phyloP scores from a whole-genome alignment of 2,888 invertebrate species.

The Slavum lentiscoides region DNA sequence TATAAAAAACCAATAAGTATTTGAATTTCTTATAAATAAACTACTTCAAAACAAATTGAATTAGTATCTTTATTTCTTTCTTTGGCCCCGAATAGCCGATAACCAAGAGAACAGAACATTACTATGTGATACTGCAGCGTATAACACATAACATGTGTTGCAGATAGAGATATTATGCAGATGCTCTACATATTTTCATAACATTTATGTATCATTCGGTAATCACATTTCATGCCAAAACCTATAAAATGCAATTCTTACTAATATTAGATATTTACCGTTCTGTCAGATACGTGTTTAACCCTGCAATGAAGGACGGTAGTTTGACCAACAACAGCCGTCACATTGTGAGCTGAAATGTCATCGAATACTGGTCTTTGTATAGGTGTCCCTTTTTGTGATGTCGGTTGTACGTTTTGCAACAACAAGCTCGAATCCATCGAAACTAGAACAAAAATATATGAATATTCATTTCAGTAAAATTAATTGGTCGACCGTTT shows the following conservation, averaged over 20 bases:
- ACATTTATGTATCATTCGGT: too few species aligned
- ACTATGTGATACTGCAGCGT: too few species aligned
- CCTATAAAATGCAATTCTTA: not conserved
- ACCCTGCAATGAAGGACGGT: slow-evolving; percentile 80
- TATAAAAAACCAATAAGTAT: too few species aligned
- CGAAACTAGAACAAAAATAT: slow-evolving; percentile 34
- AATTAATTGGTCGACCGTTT: too few species aligned
- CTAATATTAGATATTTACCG: slow-evolving; percentile 65
- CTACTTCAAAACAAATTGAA: too few species aligned
- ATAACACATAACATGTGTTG: too few species aligned
- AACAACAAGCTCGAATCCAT: slow-evolving; percentile 20
- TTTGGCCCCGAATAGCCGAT: too few species aligned
- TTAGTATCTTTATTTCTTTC: too few species aligned
- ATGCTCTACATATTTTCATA: too few species aligned
- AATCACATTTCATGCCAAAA: not conserved
- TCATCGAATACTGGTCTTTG: slow-evolving; percentile 79
- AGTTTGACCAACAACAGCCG: slow-evolving; percentile 81
- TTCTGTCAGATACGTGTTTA: slow-evolving; percentile 83
- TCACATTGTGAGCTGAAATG: slow-evolving; percentile 79
- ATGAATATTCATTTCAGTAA: not conserved
- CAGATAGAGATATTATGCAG: too few species aligned
- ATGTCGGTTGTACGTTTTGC: slow-evolving; percentile 39
- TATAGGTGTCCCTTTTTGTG: slow-evolving; percentile 17
- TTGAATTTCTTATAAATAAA: too few species aligned
- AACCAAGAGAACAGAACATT: too few species aligned